These are phyloP conservation scores for Harpegnathos saltator DNA, from an alignment of 1,140 invertebrate species.

Conservation along the genomic window DNA sequence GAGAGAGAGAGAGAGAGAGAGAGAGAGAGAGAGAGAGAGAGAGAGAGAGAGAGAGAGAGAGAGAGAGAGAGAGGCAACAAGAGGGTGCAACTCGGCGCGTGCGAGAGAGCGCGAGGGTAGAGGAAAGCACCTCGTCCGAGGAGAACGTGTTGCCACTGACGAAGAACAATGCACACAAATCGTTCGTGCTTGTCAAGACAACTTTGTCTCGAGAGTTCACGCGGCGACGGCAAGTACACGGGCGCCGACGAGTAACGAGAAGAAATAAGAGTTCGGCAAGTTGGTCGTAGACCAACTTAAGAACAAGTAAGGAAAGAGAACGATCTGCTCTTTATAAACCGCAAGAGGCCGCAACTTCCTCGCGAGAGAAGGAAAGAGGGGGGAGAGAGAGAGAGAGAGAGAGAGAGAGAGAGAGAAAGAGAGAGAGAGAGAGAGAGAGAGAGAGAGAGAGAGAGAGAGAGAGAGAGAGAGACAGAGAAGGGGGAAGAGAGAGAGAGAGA, in stretches of 20 bases:
- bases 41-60: too few relatives aligned
- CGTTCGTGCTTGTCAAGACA: constrained; percentile 62
- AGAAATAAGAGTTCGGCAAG: constrained; percentile 45
- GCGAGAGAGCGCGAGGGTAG: constrained; percentile 1
- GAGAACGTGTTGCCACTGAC: constrained; percentile 35
- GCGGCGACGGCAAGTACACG: constrained; percentile 24
- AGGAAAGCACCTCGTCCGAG: constrained; percentile 43
- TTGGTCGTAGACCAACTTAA: constrained; percentile 24
- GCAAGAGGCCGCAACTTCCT: constrained; percentile 33
- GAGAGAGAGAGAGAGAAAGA: too few relatives aligned
- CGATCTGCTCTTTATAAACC: constrained; percentile 37
- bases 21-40: too few relatives aligned
- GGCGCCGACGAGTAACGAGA: constrained; percentile 13
- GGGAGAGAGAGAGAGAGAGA: too few relatives aligned
- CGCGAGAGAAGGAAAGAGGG: neutral
- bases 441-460: too few relatives aligned
- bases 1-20: too few relatives aligned
- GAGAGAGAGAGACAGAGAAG: too few relatives aligned
- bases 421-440: too few relatives aligned
- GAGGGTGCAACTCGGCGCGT: too few relatives aligned
- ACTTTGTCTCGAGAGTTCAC: constrained; percentile 66
- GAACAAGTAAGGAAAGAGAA: constrained; percentile 4
- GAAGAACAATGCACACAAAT: constrained; percentile 68
- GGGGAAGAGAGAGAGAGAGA: too few relatives aligned
- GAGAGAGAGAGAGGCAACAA: too few relatives aligned